A percentile compares a stretch with the other conserved stretches of the same genome.
phyloP scores from a whole-genome alignment of 1,140 invertebrate species.

The Cotesia glomerata region DNA sequence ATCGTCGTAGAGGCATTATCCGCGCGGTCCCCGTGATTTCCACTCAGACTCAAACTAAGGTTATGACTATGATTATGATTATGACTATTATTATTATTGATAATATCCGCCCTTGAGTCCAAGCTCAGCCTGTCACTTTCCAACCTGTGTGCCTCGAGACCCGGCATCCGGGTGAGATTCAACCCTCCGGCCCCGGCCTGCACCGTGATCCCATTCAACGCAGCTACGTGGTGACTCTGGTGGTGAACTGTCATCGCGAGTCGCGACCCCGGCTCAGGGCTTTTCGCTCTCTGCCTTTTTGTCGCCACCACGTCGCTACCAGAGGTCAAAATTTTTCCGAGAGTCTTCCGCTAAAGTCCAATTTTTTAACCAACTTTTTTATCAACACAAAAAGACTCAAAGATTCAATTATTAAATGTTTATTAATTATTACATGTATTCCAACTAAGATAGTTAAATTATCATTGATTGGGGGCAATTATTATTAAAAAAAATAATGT shows the following conservation, averaged over 20 bases:
- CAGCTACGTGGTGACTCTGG: constrained; percentile 61
- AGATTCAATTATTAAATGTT: no score
- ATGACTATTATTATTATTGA: constrained; percentile 33
- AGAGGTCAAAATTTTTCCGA: constrained; percentile 60
- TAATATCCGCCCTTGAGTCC: constrained; percentile 40
- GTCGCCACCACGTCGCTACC: constrained; percentile 56
- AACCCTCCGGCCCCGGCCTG: constrained; percentile 43
- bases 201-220: constrained; percentile 56
- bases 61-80: constrained; percentile 12
- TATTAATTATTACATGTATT: no score
- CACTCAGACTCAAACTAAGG: neutral
- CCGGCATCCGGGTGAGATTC: constrained; percentile 56
- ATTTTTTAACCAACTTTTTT: neutral
- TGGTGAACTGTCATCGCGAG: constrained; percentile 63
- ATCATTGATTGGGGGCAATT: no score
- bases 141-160: constrained; percentile 51
- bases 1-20: constrained; percentile 62
- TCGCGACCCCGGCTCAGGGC: constrained; percentile 47
- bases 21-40: constrained; percentile 28
- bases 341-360: neutral
- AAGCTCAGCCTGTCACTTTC: constrained; percentile 49
- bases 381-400: no score
- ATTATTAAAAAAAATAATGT: no score
- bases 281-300: constrained; percentile 54
- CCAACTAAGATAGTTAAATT: no score